Base-by-base conservation (phyloP, 1,140 invertebrate species). In the Listronotus bonariensis region DNA sequence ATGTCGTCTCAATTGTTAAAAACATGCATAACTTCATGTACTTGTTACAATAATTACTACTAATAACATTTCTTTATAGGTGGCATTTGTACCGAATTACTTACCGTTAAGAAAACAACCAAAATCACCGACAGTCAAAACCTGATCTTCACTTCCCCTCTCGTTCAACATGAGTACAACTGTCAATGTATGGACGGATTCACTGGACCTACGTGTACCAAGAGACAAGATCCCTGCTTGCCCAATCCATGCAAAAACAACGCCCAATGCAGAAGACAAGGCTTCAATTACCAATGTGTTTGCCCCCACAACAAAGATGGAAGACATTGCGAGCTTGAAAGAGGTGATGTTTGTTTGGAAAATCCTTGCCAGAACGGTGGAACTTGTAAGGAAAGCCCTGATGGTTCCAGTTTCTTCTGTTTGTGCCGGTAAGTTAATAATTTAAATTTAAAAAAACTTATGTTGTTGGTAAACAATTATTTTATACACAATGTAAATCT, bases 281-380 rank as follows among this genome's bases (percentile, higher is more conserved):
- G 90, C 31, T 88, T 88, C 74, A 90, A 92, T 72, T 96, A 92
- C 77, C 84, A 89, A 51, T 96, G 95, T 72, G 82, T 83, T 5
- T 97, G 94, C 78, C 87, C 90, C 0, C 74, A 86, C 0, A 82
- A 88, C 54, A 84, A 89, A 38, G 90, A 94, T 71, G 93, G 93
- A 6, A 88, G 88, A 74, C 81, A 86, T n/a, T 96, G 94, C 74
- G 92, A 96, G 77, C 74, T 88, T 53, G 90, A 93, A 74, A 84
- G 88, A 71, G 90, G 90, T 34, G 91, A 93, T 72, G 88, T 87
- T 0, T 96, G 94, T 75, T 88, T 87, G 53, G 88, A 84, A 40
- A 92, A 90, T 75, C 92, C 93, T 3, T 97, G 93, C 71, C 85
- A 87, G 73, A 96, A 96, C 74, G 93, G 93, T 10, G 93, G 93